Percentiles rank a stretch among this genome's conserved stretches.
Evolutionary conservation across 2,797 vertebrate genomes (phyloP).

Genomic region (Adelosebastes latens): DNA sequence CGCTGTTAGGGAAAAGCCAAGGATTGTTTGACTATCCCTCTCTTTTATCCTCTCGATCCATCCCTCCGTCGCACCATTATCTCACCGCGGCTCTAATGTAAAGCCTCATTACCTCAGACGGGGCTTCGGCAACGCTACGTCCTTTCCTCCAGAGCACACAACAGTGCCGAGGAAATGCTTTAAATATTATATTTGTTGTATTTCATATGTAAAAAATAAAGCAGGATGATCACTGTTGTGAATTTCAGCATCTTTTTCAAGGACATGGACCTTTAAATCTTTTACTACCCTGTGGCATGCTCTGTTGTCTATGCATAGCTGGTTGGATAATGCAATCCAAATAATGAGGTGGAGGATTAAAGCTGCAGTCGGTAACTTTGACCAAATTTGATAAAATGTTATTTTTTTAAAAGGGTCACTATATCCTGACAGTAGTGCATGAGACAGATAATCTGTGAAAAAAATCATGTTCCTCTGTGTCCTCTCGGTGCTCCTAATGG

Average conservation of each 20-base stretch:
- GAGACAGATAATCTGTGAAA: too few species aligned
- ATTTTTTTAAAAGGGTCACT: background rate
- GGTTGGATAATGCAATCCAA: background rate
- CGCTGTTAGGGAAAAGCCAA: conserved; percentile 1
- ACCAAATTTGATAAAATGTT: background rate
- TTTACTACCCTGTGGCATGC: background rate
- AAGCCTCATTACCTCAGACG: conserved; percentile 45
- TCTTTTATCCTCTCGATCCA: conserved; percentile 20
- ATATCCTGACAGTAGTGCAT: background rate
- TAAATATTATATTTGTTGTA: background rate
- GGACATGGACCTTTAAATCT: background rate
- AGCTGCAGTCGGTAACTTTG: background rate
- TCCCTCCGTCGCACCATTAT: conserved; percentile 17
- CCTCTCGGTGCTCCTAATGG: too few species aligned
- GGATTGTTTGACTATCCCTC: conserved; percentile 8
- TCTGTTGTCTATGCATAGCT: background rate
- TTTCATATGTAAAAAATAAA: background rate
- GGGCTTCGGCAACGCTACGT: background rate
- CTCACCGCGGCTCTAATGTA: conserved; percentile 1
- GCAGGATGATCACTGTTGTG: background rate
- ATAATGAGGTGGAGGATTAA: background rate
- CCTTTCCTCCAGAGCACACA: background rate
- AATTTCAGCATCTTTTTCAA: background rate
- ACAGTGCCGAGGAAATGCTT: background rate
- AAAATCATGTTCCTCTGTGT: background rate